Evolutionary conservation across 2,797 vertebrate species (phyloP).

Genomic region (Scyliorhinus canicula): DNA sequence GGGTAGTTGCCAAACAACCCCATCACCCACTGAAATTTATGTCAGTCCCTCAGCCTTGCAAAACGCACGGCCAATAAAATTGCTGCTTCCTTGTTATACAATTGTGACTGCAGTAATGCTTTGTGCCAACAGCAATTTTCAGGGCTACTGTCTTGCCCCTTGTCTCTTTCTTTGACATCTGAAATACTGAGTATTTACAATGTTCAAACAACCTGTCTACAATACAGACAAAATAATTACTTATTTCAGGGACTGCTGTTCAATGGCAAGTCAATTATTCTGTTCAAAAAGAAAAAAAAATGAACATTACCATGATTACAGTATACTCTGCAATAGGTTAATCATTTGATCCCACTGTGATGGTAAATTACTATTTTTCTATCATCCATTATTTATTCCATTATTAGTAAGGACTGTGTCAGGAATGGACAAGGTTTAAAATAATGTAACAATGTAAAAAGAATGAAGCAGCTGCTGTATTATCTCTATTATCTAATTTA

Average conservation of each 20-base stretch:
- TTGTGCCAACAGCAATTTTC: not conserved
- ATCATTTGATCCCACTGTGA: slow-evolving; percentile 32
- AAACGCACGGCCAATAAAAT: not conserved
- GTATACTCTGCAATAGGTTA: not conserved
- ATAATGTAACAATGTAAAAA: slow-evolving; percentile 24
- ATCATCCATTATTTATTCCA: not conserved
- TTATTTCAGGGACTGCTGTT: not conserved
- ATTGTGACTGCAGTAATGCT: not conserved
- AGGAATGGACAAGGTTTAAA: slow-evolving; percentile 14
- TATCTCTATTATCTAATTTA: slow-evolving; percentile 7
- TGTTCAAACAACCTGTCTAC: slow-evolving; percentile 13
- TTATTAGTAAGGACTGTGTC: slow-evolving; percentile 26
- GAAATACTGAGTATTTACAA: slow-evolving; percentile 2
- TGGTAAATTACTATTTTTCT: slow-evolving; percentile 33
- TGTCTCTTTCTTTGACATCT: not conserved
- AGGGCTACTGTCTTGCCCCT: not conserved
- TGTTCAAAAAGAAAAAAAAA: slow-evolving; percentile 15
- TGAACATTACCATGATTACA: slow-evolving; percentile 5
- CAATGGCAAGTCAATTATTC: not conserved
- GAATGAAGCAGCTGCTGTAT: not conserved
- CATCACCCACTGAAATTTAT: not conserved
- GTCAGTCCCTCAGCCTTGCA: not conserved
- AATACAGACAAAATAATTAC: slow-evolving; percentile 22
- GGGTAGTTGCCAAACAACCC: not conserved
- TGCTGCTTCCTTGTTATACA: not conserved